A percentile compares a stretch with the other conserved stretches of the same genome.
These are phyloP conservation scores for Nymphicus hollandicus DNA, from an alignment of 2,113 vertebrate genomes.

Conservation along the genomic window DNA sequence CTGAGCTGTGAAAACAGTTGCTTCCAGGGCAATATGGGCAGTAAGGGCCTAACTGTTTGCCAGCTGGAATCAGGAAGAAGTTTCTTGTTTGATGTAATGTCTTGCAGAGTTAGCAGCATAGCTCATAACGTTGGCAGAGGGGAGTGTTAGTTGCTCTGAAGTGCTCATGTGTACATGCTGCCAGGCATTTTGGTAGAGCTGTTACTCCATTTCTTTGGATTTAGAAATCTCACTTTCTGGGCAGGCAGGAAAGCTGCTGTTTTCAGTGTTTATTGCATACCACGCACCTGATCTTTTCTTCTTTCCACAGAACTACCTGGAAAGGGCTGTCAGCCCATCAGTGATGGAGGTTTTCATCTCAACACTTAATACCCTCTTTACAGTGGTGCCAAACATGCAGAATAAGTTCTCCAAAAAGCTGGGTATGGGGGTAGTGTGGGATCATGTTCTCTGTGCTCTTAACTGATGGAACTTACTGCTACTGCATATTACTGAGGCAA, in stretches of 20 bases:
- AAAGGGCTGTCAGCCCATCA: slow-evolving; percentile 68
- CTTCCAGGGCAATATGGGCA: neutral
- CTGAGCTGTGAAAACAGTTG: neutral
- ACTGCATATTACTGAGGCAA: neutral
- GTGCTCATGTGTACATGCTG: neutral
- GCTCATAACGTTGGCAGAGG: neutral
- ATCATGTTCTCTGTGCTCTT: neutral
- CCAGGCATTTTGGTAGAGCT: neutral
- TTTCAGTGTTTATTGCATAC: neutral
- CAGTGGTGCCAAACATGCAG: slow-evolving; percentile 79
- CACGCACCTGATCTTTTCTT: neutral
- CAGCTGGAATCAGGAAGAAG: neutral
- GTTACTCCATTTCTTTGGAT: neutral
- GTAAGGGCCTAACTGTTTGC: neutral
- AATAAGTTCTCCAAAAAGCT: slow-evolving; percentile 87
- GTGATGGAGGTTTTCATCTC: slow-evolving; percentile 86
- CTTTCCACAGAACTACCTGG: slow-evolving; percentile 78
- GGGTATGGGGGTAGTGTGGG: slow-evolving; percentile 72
- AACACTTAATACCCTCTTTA: slow-evolving; percentile 80
- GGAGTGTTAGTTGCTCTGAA: neutral
- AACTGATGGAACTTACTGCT: neutral
- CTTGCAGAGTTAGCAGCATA: neutral
- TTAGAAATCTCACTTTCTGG: neutral
- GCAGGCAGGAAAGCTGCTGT: neutral
- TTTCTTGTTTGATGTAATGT: neutral